Evolutionary conservation across 2,888 invertebrate species (phyloP).

Genomic region (Agrotis exclamationis): DNA sequence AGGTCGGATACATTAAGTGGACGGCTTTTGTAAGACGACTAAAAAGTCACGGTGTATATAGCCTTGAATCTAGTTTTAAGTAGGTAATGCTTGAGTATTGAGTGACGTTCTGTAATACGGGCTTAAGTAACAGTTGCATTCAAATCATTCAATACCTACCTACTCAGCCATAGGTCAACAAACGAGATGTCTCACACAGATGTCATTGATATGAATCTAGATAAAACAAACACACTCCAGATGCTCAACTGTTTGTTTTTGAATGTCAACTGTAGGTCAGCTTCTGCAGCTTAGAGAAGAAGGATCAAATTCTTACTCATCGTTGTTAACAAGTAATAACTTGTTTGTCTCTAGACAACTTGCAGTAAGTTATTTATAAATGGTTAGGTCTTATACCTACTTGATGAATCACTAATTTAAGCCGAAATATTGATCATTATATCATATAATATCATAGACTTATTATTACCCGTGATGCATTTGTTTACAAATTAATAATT

Average conservation of each 20-base stretch:
- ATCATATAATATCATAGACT: too few relatives aligned
- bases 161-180: neutral
- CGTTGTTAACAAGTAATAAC: conserved; percentile 33
- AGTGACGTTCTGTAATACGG: too few relatives aligned
- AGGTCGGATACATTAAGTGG: too few relatives aligned
- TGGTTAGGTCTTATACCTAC: neutral
- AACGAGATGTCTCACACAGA: neutral
- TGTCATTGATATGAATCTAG: neutral
- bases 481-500: neutral
- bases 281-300: conserved; percentile 16
- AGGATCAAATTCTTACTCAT: conserved; percentile 27
- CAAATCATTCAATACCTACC: neutral
- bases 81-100: too few relatives aligned
- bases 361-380: neutral
- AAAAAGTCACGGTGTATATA: too few relatives aligned
- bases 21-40: too few relatives aligned
- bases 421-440: neutral
- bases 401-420: conserved; percentile 34
- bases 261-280: conserved; percentile 44
- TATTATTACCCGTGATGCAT: neutral
- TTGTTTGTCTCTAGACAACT: conserved; percentile 10
- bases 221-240: conserved; percentile 26
- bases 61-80: too few relatives aligned
- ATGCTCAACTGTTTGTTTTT: conserved; percentile 29
- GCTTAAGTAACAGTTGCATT: neutral